A percentile compares a stretch with the other conserved stretches of the same genome.
phyloP scores from a whole-genome alignment of 1,140 invertebrate species.

The Diabrotica virgifera region DNA sequence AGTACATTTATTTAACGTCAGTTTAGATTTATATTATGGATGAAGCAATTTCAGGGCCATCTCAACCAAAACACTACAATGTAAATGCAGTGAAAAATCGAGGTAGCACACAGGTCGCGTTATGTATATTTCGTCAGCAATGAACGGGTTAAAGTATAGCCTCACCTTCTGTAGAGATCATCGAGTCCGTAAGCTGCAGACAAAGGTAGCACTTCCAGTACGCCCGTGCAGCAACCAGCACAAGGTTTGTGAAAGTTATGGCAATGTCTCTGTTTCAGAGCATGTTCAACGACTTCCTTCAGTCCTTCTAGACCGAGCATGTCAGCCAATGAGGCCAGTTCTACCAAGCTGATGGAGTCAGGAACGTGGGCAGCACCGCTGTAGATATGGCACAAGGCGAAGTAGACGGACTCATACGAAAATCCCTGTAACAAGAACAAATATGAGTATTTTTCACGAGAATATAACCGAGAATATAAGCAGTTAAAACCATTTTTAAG shows the following conservation, averaged over 20 bases:
- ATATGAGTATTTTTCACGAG: background rate
- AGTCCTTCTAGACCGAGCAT: constrained; percentile 84
- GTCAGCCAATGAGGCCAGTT: constrained; percentile 81
- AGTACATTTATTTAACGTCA: no score
- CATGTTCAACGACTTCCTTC: constrained; percentile 84
- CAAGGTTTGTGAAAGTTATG: constrained; percentile 84
- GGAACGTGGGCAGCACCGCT: constrained; percentile 83
- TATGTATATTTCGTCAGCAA: no score
- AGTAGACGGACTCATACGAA: constrained; percentile 80
- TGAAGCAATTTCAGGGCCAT: no score
- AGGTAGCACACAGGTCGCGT: no score
- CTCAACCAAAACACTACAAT: no score
- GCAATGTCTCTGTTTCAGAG: constrained; percentile 84
- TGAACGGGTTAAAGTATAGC: no score
- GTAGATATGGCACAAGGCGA: constrained; percentile 88
- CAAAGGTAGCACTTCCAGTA: constrained; percentile 78
- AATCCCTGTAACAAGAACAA: constrained; percentile 66
- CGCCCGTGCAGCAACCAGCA: constrained; percentile 49
- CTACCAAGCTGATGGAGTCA: constrained; percentile 78
- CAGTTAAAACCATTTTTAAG: no score
- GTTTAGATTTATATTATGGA: no score
- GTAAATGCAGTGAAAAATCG: no score
- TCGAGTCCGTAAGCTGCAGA: constrained; percentile 81
- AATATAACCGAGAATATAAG: no score
- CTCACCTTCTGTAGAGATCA: constrained; percentile 66